Base-by-base conservation (phyloP, 92 coral and sea anemone species). In the Desmophyllum pertusum region DNA sequence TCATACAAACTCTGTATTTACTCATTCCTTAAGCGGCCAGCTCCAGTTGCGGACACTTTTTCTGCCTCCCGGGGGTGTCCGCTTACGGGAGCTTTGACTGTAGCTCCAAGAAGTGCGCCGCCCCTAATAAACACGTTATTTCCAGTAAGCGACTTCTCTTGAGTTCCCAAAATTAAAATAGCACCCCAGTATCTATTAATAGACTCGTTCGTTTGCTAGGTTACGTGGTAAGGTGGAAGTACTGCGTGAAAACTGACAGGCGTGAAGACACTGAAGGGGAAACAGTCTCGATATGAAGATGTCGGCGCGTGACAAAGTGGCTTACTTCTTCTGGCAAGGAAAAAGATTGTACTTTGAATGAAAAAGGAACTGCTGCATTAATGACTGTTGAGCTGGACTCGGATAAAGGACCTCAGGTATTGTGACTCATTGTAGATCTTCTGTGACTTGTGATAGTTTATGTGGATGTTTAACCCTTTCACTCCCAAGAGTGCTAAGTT, bases 251-350 rank as follows among this genome's bases (percentile, higher is more conserved):
- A 97, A 72, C 90, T 95, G 6, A 88, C 95, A 27, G 99, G 99
- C 53, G 98, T 97, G 53, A 90, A 88, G 52, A 77, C 95, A 3
- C 67, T 97, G 75, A 97, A 97, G 69, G 99, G 99, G 17, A 85
- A 89, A 10, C 88, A 90, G 51, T 97, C 99, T 9, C 88, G 91
- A 21, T 87, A 89, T 29, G 99, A 96, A 73, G 94, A 92, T 64
- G 94, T 91, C 8, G 99, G 99, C 30, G n/a, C 91, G 99, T 8
- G 99, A 97, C 79, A 95, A 97, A 77, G 89, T 97, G 40, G 98
- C 94, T 10, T 97, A 94, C 81, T 97, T 97, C 85, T 97, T 97
- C 81, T 97, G 99, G 99, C 99, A 97, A 88, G 99, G 99, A 39
- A 79, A n/a, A 88, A 10, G 97, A 97, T 78, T 81, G 98, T 27